Evolutionary conservation across 2,113 vertebrate species (phyloP).

Genomic region (Anas platyrhynchos): DNA sequence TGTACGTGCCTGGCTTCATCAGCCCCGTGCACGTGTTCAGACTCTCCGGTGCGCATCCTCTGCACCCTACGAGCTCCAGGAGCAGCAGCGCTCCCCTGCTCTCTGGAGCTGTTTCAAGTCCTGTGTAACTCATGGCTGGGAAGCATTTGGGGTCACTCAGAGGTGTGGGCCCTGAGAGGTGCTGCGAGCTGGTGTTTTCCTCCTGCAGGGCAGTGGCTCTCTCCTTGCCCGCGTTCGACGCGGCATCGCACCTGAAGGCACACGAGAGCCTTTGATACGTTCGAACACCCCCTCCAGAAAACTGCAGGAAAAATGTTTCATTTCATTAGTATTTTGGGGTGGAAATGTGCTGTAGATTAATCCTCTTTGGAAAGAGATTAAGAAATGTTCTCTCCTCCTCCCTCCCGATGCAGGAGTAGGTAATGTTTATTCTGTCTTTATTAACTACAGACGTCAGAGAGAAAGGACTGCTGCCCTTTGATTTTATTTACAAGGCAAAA

Average conservation of each 20-base stretch:
- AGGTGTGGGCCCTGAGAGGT: not conserved
- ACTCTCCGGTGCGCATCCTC: fast-evolving
- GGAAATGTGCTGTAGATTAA: slow-evolving; percentile 30
- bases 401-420: slow-evolving; percentile 10
- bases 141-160: not conserved
- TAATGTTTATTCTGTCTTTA: slow-evolving; percentile 58
- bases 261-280: not conserved
- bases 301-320: not conserved
- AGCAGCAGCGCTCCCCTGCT: not conserved
- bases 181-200: not conserved
- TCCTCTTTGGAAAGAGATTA: slow-evolving; percentile 60
- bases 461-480: slow-evolving; percentile 62
- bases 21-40: fast-evolving
- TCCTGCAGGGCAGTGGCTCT: not conserved
- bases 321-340: not conserved
- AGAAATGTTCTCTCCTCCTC: slow-evolving; percentile 32
- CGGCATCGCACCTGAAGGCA: not conserved
- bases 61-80: fast-evolving
- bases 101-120: not conserved
- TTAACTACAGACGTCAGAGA: slow-evolving; percentile 66
- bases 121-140: not conserved
- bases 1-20: fast-evolving
- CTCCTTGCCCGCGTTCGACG: fast-evolving
- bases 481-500: slow-evolving; percentile 63
- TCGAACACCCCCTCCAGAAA: slow-evolving; percentile 8